phyloP scores from a whole-genome alignment of 2,113 vertebrate genomes.

The Ia io region DNA sequence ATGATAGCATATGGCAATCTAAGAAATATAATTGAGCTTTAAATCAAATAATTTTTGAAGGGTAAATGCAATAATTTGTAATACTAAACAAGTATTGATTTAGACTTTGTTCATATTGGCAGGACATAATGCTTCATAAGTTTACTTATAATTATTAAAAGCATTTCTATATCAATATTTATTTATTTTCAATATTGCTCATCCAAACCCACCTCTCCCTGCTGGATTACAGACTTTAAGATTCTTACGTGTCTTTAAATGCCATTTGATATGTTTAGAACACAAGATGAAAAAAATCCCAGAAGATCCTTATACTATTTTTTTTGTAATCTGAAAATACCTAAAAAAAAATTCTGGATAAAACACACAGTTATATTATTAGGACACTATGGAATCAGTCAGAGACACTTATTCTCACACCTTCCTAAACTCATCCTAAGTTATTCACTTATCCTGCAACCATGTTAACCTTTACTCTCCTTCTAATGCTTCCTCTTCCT shows the following conservation, averaged over 20 bases:
- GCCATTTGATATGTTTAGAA: not conserved
- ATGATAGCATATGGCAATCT: not conserved
- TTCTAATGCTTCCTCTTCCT: not conserved
- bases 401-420: not conserved
- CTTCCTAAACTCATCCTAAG: not conserved
- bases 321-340: not conserved
- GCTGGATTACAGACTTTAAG: not conserved
- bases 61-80: not conserved
- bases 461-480: not conserved
- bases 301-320: not conserved
- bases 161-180: not conserved
- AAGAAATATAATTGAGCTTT: slow-evolving; percentile 2
- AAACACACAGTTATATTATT: not conserved
- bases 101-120: not conserved
- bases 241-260: not conserved
- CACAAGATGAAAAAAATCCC: not conserved
- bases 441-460: not conserved
- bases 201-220: fast-evolving
- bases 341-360: not conserved
- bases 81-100: not conserved
- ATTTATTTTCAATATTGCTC: not conserved
- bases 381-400: fast-evolving
- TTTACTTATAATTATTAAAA: not conserved
- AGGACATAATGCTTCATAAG: not conserved
- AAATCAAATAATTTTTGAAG: slow-evolving; percentile 18